A percentile compares a stretch with the other conserved stretches of the same genome.
phyloP scores from a whole-genome alignment of 2,113 vertebrate species.

The Myocastor coypus region DNA sequence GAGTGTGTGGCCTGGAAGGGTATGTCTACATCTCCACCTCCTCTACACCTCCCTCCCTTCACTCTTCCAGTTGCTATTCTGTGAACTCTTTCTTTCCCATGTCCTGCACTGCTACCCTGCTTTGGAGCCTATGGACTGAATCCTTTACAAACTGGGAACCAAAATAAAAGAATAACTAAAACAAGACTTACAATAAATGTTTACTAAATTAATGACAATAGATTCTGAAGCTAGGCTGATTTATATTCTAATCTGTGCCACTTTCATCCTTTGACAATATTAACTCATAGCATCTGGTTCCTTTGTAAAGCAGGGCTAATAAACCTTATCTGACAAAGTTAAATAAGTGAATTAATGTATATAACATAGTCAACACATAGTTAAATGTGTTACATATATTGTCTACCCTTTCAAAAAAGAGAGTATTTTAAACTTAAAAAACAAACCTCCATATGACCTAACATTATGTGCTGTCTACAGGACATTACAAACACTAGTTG shows the following conservation, averaged over 20 bases:
- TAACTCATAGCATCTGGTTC: slow-evolving; percentile 41
- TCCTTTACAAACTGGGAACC: neutral
- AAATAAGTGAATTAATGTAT: slow-evolving; percentile 39
- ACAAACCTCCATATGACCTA: neutral
- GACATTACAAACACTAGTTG: slow-evolving; percentile 53
- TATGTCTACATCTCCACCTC: neutral
- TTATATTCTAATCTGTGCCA: slow-evolving; percentile 19
- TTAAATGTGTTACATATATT: slow-evolving; percentile 19
- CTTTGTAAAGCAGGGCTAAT: slow-evolving; percentile 40
- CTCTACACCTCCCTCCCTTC: neutral
- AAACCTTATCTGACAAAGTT: slow-evolving; percentile 48
- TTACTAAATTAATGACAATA: slow-evolving; percentile 42
- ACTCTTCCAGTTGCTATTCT: neutral
- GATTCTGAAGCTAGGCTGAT: neutral
- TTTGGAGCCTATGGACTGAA: neutral
- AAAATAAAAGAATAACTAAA: neutral
- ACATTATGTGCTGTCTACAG: neutral
- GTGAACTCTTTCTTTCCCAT: neutral
- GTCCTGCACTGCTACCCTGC: neutral
- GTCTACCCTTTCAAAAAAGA: neutral
- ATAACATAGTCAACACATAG: neutral
- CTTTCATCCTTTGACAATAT: slow-evolving; percentile 16
- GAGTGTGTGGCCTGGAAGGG: neutral
- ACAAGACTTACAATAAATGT: neutral
- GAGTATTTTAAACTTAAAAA: slow-evolving; percentile 19